phyloP scores from a whole-genome alignment of 2,888 invertebrate species.

The Polyommatus icarus region DNA sequence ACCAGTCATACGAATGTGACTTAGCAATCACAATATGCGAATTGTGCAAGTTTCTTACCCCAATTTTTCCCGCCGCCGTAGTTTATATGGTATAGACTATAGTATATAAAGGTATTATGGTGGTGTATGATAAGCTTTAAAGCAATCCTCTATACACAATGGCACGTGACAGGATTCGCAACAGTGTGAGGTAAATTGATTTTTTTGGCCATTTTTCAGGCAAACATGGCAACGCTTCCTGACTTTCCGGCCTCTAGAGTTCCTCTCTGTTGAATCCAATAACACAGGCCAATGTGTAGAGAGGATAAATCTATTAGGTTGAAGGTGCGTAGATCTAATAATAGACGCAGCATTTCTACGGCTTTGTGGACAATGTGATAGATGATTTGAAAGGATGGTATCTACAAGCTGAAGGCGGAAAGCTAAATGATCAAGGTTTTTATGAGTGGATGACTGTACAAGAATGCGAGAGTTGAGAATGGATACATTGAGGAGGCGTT shows the following conservation, averaged over 20 bases:
- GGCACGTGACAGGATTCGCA: slow-evolving; percentile 14
- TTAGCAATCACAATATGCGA: neutral
- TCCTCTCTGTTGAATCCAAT: neutral
- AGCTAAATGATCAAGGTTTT: slow-evolving; percentile 29
- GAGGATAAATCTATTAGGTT: neutral
- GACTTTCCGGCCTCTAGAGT: too few species aligned
- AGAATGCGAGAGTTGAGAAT: slow-evolving; percentile 31
- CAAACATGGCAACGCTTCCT: neutral
- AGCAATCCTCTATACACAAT: slow-evolving; percentile 2
- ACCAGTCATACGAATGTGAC: neutral
- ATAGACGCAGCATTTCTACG: neutral
- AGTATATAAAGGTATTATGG: neutral
- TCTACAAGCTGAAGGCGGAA: neutral
- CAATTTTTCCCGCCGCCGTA: too few species aligned
- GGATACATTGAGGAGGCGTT: neutral
- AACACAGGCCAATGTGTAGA: neutral
- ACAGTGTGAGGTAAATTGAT: neutral
- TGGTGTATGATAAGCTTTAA: neutral
- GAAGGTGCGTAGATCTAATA: neutral
- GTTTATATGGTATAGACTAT: neutral
- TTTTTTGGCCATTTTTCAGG: neutral
- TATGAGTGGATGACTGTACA: slow-evolving; percentile 37
- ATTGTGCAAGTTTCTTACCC: too few species aligned
- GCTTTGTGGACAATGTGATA: neutral
- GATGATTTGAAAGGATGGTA: neutral